Base-by-base conservation (phyloP, 2,888 invertebrate species). In the Leptinotarsa tumamoca region DNA sequence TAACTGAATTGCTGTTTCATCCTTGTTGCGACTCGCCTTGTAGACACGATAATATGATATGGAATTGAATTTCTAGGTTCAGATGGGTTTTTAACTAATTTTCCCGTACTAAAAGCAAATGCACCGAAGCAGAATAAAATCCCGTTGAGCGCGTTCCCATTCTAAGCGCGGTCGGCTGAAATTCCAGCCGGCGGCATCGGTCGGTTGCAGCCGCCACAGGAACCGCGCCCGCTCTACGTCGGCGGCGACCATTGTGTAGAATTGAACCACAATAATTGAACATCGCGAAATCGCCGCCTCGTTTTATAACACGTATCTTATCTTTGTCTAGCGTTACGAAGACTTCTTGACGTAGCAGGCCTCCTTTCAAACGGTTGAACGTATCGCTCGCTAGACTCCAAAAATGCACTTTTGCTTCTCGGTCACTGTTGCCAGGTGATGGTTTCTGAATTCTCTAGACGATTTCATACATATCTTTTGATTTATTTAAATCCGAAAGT, bases 341-440 rank as follows among this genome's bases (percentile, higher is more conserved):
- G 43, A 43, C 43, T 43, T 43, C 10, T 43, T 43, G 43, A 43
- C 43, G 43, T 43, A 43, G 43, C 43, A 43, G 10, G 10, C 43
- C 43, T 27, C 61, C 27, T 61, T 23, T 10, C 61, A 27, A 43
- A 43, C 10, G 10, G 13, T 43, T 43, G 43, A 43, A 43, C 43
- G 43, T 43, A 43, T 51, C 27, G 4, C 21, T 50, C 18, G 54
- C 54, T 67, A 67, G 78, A 72, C 67, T 63, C 76, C 77, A 76
- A 79, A 78, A 80, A 74, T 80, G 78, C 77, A 78, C 75, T 73
- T 80, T 69, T 63, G 68, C 56, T 27, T 21, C 68, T 70, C 70
- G 23, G 68, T 3, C 43, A 43, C 2, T 43, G 43, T 43, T 43
- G 43, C 43, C 43, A 43, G 10, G 3, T 43, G 10, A 43, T 43